Percentiles rank a stretch among this genome's conserved stretches.
Evolutionary conservation across 2,797 vertebrate genomes (phyloP).

Genomic region (Rhabdomys pumilio): DNA sequence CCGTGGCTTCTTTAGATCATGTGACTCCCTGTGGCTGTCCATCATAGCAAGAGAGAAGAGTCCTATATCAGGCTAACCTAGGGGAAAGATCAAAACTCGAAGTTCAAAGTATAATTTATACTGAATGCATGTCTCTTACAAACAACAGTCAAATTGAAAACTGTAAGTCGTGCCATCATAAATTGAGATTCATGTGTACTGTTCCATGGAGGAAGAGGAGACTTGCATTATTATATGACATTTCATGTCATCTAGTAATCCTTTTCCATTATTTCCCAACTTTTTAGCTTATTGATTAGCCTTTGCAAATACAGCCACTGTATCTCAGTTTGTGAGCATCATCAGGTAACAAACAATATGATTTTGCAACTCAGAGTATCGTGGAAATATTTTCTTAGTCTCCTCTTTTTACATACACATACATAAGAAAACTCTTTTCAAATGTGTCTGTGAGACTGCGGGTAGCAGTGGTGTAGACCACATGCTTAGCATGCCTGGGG

Average conservation of each 20-base stretch:
- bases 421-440: neutral
- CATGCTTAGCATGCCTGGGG: neutral
- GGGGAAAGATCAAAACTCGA: neutral
- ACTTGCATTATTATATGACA: conserved; percentile 2
- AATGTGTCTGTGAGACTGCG: neutral
- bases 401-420: neutral
- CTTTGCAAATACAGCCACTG: neutral
- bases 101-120: neutral
- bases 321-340: neutral
- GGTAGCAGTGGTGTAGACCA: neutral
- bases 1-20: neutral
- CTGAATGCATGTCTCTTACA: neutral
- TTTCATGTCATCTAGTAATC: neutral
- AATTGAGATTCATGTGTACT: neutral
- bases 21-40: neutral
- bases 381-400: conserved; percentile 6
- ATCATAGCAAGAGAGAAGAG: too few relatives aligned
- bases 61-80: neutral
- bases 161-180: neutral
- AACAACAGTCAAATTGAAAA: neutral
- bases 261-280: conserved; percentile 11
- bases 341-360: neutral
- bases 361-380: neutral
- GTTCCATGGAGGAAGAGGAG: neutral
- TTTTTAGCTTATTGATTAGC: neutral